phyloP scores from a whole-genome alignment of 2,888 invertebrate species.

The Aphidius colemani region DNA sequence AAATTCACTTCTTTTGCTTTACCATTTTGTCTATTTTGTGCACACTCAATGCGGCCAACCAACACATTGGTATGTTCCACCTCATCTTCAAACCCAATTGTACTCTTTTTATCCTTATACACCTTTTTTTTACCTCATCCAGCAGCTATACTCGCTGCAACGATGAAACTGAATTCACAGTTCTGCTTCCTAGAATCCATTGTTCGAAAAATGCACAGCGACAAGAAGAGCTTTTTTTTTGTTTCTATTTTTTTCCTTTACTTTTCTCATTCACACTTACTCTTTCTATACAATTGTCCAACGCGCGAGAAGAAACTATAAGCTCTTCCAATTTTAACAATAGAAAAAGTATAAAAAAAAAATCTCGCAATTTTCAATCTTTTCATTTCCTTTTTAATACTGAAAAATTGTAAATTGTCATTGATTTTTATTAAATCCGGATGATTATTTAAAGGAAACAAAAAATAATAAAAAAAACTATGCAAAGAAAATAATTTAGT shows the following conservation, averaged over 20 bases:
- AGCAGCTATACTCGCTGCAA: conserved; percentile 21
- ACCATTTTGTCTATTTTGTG: conserved; percentile 37
- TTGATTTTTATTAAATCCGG: no score
- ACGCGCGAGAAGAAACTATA: conserved; percentile 29
- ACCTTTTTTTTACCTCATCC: conserved; percentile 17
- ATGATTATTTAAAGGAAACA: no score
- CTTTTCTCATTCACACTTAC: not conserved
- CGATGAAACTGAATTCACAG: conserved; percentile 42
- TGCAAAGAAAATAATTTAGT: no score
- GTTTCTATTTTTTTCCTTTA: no score
- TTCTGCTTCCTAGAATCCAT: conserved; percentile 42
- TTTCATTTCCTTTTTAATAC: no score
- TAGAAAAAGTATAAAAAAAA: not conserved
- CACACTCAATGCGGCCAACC: conserved; percentile 8
- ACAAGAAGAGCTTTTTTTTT: not conserved
- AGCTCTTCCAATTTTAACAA: conserved; percentile 21
- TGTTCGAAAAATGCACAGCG: conserved; percentile 36
- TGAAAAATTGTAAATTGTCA: no score
- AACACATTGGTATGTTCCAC: conserved; percentile 1
- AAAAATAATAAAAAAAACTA: no score
- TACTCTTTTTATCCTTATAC: conserved; percentile 20
- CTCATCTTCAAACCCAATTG: conserved; percentile 5
- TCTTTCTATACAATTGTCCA: conserved; percentile 14
- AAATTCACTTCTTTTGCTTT: conserved; percentile 3
- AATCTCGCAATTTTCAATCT: no score